Evolutionary conservation across 2,113 vertebrate genomes (phyloP).

Genomic region (Chascanopsetta lugubris): DNA sequence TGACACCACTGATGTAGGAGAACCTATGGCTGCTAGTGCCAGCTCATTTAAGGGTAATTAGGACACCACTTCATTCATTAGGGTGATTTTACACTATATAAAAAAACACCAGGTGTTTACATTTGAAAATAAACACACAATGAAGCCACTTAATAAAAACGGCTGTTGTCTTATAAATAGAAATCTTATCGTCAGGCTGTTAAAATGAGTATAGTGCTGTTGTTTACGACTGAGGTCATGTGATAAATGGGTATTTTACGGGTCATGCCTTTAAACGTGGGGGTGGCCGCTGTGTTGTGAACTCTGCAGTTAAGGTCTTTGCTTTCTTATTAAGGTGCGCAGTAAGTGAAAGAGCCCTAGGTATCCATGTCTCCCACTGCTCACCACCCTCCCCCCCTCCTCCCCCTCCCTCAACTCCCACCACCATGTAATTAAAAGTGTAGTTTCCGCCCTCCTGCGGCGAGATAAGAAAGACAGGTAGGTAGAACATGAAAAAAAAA

Average conservation of each 20-base stretch:
- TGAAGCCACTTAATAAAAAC: no score
- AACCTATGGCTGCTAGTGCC: no score
- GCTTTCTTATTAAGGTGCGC: conserved; percentile 69
- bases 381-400: background rate
- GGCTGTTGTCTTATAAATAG: background rate
- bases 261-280: conserved; percentile 36
- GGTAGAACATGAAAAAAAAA: conserved; percentile 58
- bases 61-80: no score
- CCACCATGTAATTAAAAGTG: conserved; percentile 78
- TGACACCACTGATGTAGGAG: no score
- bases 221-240: background rate
- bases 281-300: conserved; percentile 55
- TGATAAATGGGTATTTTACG: background rate
- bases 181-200: no score
- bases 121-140: no score
- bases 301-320: conserved; percentile 52
- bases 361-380: conserved; percentile 44
- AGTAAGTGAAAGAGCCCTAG: conserved; percentile 70
- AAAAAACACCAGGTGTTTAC: no score
- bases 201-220: background rate
- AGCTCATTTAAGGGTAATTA: no score
- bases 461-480: conserved; percentile 76
- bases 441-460: conserved; percentile 67
- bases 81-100: no score
- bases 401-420: conserved; percentile 56